These are phyloP conservation scores for Gymnopithys bicolor DNA, from an alignment of 2,797 vertebrate species.

Conservation along the genomic window DNA sequence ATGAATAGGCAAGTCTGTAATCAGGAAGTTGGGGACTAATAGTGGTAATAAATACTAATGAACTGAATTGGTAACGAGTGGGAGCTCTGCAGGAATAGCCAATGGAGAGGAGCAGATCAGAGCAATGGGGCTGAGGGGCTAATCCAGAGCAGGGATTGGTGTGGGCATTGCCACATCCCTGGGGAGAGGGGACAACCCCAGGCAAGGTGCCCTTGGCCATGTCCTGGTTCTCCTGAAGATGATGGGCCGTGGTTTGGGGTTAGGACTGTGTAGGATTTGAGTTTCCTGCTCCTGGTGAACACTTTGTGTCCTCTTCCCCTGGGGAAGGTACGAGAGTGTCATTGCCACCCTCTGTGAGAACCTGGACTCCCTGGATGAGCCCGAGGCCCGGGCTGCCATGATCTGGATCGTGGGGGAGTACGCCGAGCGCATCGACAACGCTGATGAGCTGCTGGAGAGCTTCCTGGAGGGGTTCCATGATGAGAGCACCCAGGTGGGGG, in stretches of 20 bases:
- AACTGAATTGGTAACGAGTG: background rate
- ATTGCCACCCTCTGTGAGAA: slow-evolving; percentile 82
- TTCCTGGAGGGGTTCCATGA: slow-evolving; percentile 84
- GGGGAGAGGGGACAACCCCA: background rate
- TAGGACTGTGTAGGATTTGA: rapidly evolving
- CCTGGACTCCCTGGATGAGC: slow-evolving; percentile 81
- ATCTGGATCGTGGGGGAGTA: slow-evolving; percentile 85
- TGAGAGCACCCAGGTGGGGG: slow-evolving; percentile 80
- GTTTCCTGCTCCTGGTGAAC: background rate
- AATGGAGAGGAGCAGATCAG: rapidly evolving
- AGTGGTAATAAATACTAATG: background rate
- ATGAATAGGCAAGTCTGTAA: background rate
- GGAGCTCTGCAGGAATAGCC: background rate
- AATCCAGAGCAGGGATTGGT: background rate
- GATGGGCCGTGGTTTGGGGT: rapidly evolving
- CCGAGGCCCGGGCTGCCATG: slow-evolving; percentile 82
- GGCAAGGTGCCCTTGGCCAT: rapidly evolving
- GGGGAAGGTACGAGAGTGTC: slow-evolving; percentile 78
- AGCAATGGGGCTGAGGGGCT: background rate
- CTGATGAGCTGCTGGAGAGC: slow-evolving; percentile 80
- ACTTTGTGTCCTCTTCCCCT: rapidly evolving
- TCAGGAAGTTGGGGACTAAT: background rate
- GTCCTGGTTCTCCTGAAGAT: background rate
- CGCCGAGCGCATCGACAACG: slow-evolving; percentile 80
- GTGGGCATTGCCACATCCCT: rapidly evolving